phyloP scores from a whole-genome alignment of 37 sponge, comb jelly and placozoan genomes.

The Ianthella basta region DNA sequence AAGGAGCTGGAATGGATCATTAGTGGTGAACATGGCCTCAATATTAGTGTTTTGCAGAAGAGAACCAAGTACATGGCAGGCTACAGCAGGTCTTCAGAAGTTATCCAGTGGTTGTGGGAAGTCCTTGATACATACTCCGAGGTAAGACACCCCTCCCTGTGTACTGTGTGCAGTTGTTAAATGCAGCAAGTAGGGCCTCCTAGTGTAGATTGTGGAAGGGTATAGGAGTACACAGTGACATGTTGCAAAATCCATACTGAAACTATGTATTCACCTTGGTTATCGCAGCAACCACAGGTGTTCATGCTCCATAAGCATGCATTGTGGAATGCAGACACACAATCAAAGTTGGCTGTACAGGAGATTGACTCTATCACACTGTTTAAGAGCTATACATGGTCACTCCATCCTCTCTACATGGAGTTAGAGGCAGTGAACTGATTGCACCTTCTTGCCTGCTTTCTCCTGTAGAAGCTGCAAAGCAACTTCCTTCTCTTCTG shows the following conservation, averaged over 20 bases:
- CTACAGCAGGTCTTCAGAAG: conserved; percentile 12
- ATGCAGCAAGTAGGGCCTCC: too few relatives aligned
- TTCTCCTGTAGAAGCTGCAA: conserved; percentile 30
- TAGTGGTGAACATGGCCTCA: conserved; percentile 42
- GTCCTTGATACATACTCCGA: conserved; percentile 37
- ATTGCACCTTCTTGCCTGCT: neutral
- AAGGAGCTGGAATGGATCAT: conserved; percentile 60
- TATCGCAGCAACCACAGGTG: too few relatives aligned
- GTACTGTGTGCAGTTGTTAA: neutral
- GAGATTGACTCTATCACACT: too few relatives aligned
- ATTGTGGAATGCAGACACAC: too few relatives aligned
- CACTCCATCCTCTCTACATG: too few relatives aligned
- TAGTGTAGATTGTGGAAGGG: too few relatives aligned
- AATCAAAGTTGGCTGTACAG: too few relatives aligned
- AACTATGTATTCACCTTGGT: too few relatives aligned
- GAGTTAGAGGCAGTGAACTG: neutral
- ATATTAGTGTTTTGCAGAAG: conserved; percentile 28
- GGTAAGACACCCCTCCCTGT: conserved; percentile 1
- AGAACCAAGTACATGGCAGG: conserved; percentile 36
- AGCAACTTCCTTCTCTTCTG: conserved; percentile 55
- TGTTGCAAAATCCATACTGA: too few relatives aligned
- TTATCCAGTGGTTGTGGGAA: conserved; percentile 65
- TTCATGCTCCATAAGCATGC: too few relatives aligned
- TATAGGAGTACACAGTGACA: too few relatives aligned
- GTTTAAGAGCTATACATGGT: too few relatives aligned